Conservation (phyloP, 1,140 invertebrate genomes). For the Holotrichia oblita region DNA sequence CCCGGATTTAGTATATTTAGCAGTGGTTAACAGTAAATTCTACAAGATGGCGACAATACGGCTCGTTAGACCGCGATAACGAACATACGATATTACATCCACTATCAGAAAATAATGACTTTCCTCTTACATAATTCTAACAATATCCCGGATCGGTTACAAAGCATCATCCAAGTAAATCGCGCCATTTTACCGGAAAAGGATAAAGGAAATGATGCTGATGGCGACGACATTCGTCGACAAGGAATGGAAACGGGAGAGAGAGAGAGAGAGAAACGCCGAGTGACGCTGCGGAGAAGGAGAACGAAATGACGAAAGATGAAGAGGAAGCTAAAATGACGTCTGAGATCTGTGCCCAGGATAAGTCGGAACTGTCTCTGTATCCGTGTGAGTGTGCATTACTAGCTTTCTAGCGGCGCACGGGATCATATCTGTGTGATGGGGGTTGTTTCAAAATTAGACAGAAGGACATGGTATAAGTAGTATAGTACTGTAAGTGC, state of each 20-base stretch:
- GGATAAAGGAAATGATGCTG: constrained; percentile 8
- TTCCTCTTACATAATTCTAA: background rate
- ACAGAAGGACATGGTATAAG: background rate
- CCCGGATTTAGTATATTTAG: too few relatives aligned
- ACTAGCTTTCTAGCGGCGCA: background rate
- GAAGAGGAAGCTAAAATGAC: constrained; percentile 7
- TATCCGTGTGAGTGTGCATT: background rate
- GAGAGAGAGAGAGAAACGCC: too few relatives aligned
- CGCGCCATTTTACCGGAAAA: background rate
- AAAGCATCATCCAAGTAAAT: background rate
- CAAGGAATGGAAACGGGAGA: background rate
- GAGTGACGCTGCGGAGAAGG: background rate
- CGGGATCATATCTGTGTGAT: background rate
- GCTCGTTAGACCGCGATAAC: background rate
- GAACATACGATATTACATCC: background rate
- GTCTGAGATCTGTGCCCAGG: constrained; percentile 4
- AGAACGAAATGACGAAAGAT: background rate
- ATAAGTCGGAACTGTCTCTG: background rate
- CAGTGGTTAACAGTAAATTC: too few relatives aligned
- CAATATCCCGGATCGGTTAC: constrained; percentile 11
- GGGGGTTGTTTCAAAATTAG: background rate
- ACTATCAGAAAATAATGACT: background rate
- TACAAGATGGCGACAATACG: background rate
- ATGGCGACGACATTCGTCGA: background rate
- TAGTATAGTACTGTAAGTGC: background rate